Base-by-base conservation (phyloP, 2,888 invertebrate species). In the Eueremaeus valkanovi region DNA sequence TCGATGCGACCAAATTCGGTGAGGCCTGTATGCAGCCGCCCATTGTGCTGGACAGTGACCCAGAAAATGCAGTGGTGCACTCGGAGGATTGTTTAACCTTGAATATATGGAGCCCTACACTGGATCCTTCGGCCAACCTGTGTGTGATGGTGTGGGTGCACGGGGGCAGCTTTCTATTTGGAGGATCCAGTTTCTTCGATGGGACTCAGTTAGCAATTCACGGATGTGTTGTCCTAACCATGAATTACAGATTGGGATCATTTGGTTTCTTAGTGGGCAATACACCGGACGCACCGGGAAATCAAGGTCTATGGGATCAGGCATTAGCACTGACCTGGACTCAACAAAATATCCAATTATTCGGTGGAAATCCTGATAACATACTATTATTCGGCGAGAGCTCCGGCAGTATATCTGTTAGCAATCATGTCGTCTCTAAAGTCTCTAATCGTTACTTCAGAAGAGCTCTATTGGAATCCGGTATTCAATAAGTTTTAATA, bases 301-400 rank as follows among this genome's bases (percentile, higher is more conserved):
- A 70, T 70, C 40, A 42, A 27, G 70, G 70, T 1, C 6, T 70
- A 16, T 70, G 70, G 70, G 70, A 70, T 66, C 66, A 66, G 66
- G 40, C 66, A 11, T 9, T 40, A 9, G 66, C 66, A 21, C 66
- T 66, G 6, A n/a, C 36, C 1, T 66, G 66, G 66, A 21, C 40
- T 21, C n/a, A 66, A 8, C 0, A 66, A 3, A 66, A 66, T 16
- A 40, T 66, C n/a, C 36, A 16, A 24, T 21, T 21, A 0, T 66
- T 66, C 40, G 66, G 66, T 1, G 66, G 66, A 1, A 66, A 66
- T 21, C 66, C 66, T 66, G 21, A 66, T 9, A 40, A 66, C 18
- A 31, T 66, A 16, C 36, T 40, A 66, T 40, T 66, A 1, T 66
- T 66, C 13, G 66, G 66, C 21, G 66, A 66, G 40, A 66, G 66